Conservation (phyloP, 2,113 vertebrate species). For the Aegithalos caudatus region DNA sequence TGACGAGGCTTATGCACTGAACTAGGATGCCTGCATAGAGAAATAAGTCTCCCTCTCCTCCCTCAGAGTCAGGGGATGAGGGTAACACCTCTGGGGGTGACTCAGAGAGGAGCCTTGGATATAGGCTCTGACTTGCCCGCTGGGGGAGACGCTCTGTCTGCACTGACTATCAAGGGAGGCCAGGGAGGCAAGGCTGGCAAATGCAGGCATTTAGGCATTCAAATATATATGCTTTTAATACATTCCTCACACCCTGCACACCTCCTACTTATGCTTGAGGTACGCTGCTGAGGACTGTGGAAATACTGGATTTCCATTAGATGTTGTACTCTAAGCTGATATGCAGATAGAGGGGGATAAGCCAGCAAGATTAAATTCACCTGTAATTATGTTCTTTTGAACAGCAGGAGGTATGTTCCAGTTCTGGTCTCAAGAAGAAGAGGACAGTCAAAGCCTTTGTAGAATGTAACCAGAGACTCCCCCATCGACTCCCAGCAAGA, state of each 20-base stretch:
- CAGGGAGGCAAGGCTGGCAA: conserved; percentile 1
- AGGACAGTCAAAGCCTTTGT: not conserved
- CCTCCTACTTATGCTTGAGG: not conserved
- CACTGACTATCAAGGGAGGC: not conserved
- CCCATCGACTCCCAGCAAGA: fast-evolving
- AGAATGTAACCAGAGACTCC: not conserved
- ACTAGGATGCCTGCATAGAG: not conserved
- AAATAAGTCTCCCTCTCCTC: not conserved
- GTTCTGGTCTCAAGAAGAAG: not conserved
- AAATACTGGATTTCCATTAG: not conserved
- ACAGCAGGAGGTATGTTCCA: not conserved
- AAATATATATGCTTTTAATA: not conserved
- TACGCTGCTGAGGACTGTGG: not conserved
- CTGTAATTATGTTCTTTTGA: not conserved
- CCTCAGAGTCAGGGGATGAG: not conserved
- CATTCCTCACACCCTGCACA: not conserved
- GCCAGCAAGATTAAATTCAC: not conserved
- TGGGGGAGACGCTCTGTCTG: conserved; percentile 35
- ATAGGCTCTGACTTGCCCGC: not conserved
- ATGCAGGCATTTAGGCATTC: not conserved
- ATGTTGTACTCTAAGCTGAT: not conserved
- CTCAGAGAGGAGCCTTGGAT: conserved; percentile 6
- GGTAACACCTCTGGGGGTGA: not conserved
- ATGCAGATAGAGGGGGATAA: not conserved
- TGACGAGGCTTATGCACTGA: not conserved